A percentile compares a stretch with the other conserved stretches of the same genome.
phyloP scores from a whole-genome alignment of 2,888 invertebrate genomes.

The Gnatocerus cornutus region DNA sequence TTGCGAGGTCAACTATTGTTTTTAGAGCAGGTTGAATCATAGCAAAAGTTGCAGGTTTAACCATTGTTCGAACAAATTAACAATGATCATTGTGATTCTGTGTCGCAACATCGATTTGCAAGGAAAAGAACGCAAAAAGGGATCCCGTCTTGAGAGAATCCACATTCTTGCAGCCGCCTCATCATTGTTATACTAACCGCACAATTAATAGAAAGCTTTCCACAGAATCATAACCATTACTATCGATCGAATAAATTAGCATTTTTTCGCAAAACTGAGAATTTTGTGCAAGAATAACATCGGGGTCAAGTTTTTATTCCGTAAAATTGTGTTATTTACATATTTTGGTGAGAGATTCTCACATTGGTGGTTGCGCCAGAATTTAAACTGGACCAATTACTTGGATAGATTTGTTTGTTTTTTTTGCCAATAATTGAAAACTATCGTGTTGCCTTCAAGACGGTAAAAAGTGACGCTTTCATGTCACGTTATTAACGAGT shows the following conservation, averaged over 20 bases:
- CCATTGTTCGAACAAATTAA: conserved; percentile 30
- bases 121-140: too few species aligned
- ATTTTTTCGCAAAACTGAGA: conserved; percentile 13
- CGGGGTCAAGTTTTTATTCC: conserved; percentile 18
- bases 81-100: conserved; percentile 20
- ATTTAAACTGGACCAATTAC: too few species aligned
- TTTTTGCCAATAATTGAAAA: too few species aligned
- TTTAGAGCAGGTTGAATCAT: conserved; percentile 28
- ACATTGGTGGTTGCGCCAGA: too few species aligned
- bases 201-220: conserved; percentile 25
- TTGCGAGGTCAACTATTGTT: conserved; percentile 26
- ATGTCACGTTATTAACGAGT: conserved; percentile 1
- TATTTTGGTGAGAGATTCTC: too few species aligned
- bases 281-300: conserved; percentile 6
- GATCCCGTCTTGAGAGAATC: too few species aligned
- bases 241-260: conserved; percentile 21
- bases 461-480: neutral
- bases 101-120: too few species aligned
- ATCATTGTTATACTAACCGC: conserved; percentile 14
- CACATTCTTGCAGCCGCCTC: neutral
- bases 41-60: conserved; percentile 25
- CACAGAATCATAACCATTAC: conserved; percentile 24
- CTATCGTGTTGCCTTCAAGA: too few species aligned
- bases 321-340: too few species aligned
- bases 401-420: too few species aligned